Evolutionary conservation across 2,888 invertebrate genomes (phyloP), one percentile per base, ranked within the genome.

Genomic region (Tethea ocularis): DNA sequence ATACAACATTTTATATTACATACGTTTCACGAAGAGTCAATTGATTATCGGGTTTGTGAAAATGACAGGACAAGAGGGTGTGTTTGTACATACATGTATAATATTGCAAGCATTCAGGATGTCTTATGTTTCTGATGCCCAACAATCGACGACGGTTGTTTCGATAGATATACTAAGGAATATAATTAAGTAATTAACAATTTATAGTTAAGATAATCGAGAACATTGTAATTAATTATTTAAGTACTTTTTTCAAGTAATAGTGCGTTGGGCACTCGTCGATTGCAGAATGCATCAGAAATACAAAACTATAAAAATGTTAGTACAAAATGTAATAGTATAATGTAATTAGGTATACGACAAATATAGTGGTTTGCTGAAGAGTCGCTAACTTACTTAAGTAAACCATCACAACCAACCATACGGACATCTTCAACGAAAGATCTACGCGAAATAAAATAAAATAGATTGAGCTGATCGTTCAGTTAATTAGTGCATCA

Each of bases 361-460:
- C 80, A 84, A 84, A 86, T 77, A 83, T 78, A 83, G 81, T 80
- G 80, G 83, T 84, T 87, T 84, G 87, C 83, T 84, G 85, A 86
- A 87, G 86, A 87, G 83, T 88, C 83, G 76, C 85, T 90, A 89
- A 89, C 89, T 92, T 91, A 93, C 90, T 90, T 92, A 92, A 91
- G 91, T 93, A 93, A 91, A 90, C 88, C 91, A 89, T 93, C 92
- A 93, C 92, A 93, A 93, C 92, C 92, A 91, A 90, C 91, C 91
- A 87, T 91, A 87, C 91, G 91, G 92, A 91, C 92, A 86, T 87
- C 86, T 87, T 87, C 80, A 91, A 89, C 86, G 80, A 88, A 89
- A 85, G 72, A 82, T 84, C 80, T 82, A 86, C 79, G 77, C 80
- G 77, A 87, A 87, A 80, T 80, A 84, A 86, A 80, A 79, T 82